Base-by-base conservation (phyloP, 2,797 vertebrate genomes). In the Poecilia velifera region DNA sequence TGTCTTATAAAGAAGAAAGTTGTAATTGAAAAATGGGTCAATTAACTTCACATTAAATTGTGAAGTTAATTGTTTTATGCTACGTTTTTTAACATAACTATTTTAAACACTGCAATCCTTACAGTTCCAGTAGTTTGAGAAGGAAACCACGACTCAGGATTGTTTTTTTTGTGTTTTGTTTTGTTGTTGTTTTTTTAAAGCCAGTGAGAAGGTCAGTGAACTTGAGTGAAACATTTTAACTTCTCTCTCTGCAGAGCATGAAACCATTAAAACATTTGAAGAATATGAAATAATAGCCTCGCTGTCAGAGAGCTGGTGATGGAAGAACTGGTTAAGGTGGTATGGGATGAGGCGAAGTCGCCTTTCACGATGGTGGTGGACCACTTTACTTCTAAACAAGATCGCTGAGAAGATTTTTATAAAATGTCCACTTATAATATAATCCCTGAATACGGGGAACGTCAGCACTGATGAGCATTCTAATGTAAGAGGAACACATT, bases 401-500 rank as follows among this genome's bases (percentile, higher is more conserved):
- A 64, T 64, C 7, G 14, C 59, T 64, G 59, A 64, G 59, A 64
- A 64, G 4, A 34, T 34, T 64, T 64, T 34, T 51, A 76, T 55
- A 72, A 45, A 79, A 73, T 36, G 25, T 73, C 74, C 7, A 31
- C 12, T 79, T 57, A 76, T 62, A 9, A 73, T 41, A 34, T 39
- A 55, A 85, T 57, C 0, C 57, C 64, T 47, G 34, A 6, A 73
- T 62, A 79, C 28, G 55, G 79, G 71, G 39, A 75, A 18, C 55
- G 57, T 68, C 18, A 62, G 57, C 57, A 62, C 74, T 73, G 46
- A 79, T 70, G 46, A 72, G 36, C 47, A 45, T 3, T 31, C 77
- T 74, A 64, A 81, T 79, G 59, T 71, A 68, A 73, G 28, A 53
- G 12, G 79, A 80, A 72, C 28, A 73, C 64, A 39, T 39, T 39